phyloP scores from a whole-genome alignment of 1,140 invertebrate genomes.

The Nasonia vitripennis region DNA sequence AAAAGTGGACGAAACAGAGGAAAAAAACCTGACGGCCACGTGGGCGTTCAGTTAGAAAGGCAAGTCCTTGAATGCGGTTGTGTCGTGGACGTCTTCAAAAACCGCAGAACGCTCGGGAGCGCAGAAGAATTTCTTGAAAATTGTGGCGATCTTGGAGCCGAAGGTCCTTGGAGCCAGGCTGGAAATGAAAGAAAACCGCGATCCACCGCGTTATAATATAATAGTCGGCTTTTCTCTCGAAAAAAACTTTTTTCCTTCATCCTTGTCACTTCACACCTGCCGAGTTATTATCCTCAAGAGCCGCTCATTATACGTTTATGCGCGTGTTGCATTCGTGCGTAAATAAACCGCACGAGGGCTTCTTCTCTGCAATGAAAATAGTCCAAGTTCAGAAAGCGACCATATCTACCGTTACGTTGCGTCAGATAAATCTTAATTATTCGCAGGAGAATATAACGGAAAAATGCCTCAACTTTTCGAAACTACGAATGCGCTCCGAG shows the following conservation, averaged over 20 bases:
- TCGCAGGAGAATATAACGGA: too few species aligned
- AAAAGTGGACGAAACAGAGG: slow-evolving; percentile 16
- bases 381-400: slow-evolving; percentile 1
- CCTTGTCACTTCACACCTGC: slow-evolving; percentile 36
- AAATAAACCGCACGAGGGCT: slow-evolving; percentile 4
- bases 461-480: not conserved
- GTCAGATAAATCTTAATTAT: slow-evolving; percentile 15
- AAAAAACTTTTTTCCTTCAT: slow-evolving; percentile 1
- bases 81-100: slow-evolving; percentile 51
- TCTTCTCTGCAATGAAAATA: not conserved
- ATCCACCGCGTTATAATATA: slow-evolving; percentile 28
- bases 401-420: not conserved
- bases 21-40: slow-evolving; percentile 9
- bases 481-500: not conserved
- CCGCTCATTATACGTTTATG: slow-evolving; percentile 20
- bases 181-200: slow-evolving; percentile 53
- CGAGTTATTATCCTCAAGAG: slow-evolving; percentile 34
- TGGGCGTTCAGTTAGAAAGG: slow-evolving; percentile 55
- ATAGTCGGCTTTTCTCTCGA: slow-evolving; percentile 12
- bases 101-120: slow-evolving; percentile 54
- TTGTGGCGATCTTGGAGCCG: slow-evolving; percentile 48
- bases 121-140: slow-evolving; percentile 54
- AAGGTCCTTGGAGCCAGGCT: slow-evolving; percentile 53
- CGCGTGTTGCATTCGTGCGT: not conserved
- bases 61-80: slow-evolving; percentile 57